phyloP scores from a whole-genome alignment of 2,113 vertebrate species.

The Gila orcuttii region DNA sequence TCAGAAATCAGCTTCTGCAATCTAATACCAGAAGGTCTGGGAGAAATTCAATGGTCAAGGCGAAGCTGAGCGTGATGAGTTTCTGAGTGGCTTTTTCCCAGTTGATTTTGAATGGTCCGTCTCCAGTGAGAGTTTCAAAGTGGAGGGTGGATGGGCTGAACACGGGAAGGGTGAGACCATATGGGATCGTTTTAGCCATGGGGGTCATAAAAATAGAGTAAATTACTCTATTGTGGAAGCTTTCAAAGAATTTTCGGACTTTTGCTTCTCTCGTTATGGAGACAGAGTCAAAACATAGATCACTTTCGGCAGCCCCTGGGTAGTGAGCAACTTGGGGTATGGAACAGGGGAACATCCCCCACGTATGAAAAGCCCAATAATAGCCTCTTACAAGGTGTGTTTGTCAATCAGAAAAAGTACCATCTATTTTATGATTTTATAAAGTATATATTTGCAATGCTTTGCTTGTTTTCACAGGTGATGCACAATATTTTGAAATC shows the following conservation, averaged over 20 bases:
- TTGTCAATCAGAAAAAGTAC: neutral
- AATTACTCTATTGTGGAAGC: conserved; percentile 79
- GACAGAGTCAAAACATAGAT: conserved; percentile 89
- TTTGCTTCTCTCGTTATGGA: conserved; percentile 90
- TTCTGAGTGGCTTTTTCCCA: conserved; percentile 81
- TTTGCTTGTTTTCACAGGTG: conserved; percentile 71
- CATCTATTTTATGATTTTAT: neutral
- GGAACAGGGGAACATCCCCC: conserved; percentile 90
- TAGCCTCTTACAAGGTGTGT: conserved; percentile 80
- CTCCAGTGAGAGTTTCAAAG: conserved; percentile 86
- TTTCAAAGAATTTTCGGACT: conserved; percentile 86
- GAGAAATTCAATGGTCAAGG: conserved; percentile 76
- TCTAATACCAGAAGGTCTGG: conserved; percentile 81
- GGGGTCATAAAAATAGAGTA: conserved; percentile 77
- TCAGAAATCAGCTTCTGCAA: conserved; percentile 49
- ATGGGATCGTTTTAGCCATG: conserved; percentile 84
- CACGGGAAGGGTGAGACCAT: conserved; percentile 86
- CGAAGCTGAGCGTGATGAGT: conserved; percentile 75
- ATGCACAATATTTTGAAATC: conserved; percentile 89
- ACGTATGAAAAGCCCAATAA: conserved; percentile 80
- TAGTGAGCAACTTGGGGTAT: conserved; percentile 89
- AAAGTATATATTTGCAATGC: neutral
- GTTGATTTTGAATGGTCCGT: conserved; percentile 85
- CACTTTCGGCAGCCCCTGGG: conserved; percentile 94
- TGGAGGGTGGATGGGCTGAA: conserved; percentile 90